phyloP scores from a whole-genome alignment of 2,113 vertebrate species.

The Melanostigma gelatinosum region DNA sequence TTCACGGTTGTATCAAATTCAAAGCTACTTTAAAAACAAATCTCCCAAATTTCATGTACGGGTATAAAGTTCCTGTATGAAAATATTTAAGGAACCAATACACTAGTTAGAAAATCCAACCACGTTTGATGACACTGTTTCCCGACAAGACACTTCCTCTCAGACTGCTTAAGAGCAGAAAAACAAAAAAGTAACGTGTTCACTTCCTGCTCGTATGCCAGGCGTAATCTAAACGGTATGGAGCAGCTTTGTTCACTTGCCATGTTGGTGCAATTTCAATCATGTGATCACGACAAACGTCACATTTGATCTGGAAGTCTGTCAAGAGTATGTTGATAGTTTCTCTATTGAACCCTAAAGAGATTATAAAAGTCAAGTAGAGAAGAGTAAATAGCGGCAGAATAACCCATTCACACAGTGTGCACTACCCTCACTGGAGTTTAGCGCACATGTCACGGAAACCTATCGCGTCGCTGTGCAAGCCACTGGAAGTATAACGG shows the following conservation, averaged over 20 bases:
- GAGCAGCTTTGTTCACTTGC: neutral
- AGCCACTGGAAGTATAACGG: neutral
- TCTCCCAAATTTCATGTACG: slow-evolving; percentile 15
- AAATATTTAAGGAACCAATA: slow-evolving; percentile 29
- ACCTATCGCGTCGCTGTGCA: neutral
- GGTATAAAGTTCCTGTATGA: slow-evolving; percentile 10
- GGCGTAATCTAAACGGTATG: neutral
- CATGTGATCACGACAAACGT: slow-evolving; percentile 10
- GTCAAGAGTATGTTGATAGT: no score
- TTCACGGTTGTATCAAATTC: slow-evolving; percentile 28
- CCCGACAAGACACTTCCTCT: slow-evolving; percentile 29
- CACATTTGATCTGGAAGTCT: neutral
- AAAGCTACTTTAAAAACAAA: slow-evolving; percentile 24
- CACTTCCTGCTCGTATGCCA: neutral
- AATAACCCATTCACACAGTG: neutral
- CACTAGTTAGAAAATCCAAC: slow-evolving; percentile 19
- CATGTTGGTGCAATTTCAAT: slow-evolving; percentile 24
- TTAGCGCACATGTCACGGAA: neutral
- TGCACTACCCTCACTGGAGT: neutral
- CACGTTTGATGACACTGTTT: slow-evolving; percentile 40
- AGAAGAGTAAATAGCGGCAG: neutral
- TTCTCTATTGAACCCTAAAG: neutral
- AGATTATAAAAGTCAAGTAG: neutral
- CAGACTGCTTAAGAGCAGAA: neutral
- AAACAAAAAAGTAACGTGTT: neutral